Base-by-base conservation (phyloP, 2,888 invertebrate genomes). In the Pseudanteris insignis region DNA sequence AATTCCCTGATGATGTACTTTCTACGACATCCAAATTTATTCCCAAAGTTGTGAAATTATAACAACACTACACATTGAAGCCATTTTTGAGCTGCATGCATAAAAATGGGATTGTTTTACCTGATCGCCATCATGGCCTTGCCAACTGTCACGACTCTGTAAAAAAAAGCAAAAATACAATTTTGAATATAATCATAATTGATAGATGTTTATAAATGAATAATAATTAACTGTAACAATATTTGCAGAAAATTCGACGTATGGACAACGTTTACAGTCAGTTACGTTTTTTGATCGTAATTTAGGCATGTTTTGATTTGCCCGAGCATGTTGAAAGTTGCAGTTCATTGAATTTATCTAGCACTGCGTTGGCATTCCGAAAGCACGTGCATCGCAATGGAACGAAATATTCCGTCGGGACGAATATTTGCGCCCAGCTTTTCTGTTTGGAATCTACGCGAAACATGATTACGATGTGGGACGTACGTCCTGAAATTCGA, bases 111-210 rank as follows among this genome's bases (percentile, higher is more conserved):
- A 5, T 5, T 5, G 3, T 21, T 7, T 21, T 74, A 85, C 85
- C 83, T 85, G 85, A 76, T 85, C 85, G 70, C 82, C 83, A 73
- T 85, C 85, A 70, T 84, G 84, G 60, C 84, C 84, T 73, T 84
- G 85, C 85, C 85, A 85, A 76, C 84, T 85, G 79, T 85, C 85
- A 68, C 84, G 84, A 70, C 84, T 84, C 85, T 85, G 83, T 28
- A 84, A 85, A 67, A 80, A 70, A 80, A 72, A n/a, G n/a, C n/a
- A n/a, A n/a, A n/a, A n/a, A n/a, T n/a, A n/a, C n/a, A n/a, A n/a
- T n/a, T n/a, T n/a, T n/a, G n/a, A n/a, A n/a, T n/a, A n/a, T n/a
- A n/a, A n/a, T n/a, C n/a, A n/a, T n/a, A n/a, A n/a, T n/a, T n/a
- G n/a, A n/a, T n/a, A n/a, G n/a, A n/a, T n/a, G n/a, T n/a, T n/a